Percentiles rank a stretch among this genome's conserved stretches.
Conservation (phyloP, 2,888 invertebrate species). For the Limenitis camilla region DNA sequence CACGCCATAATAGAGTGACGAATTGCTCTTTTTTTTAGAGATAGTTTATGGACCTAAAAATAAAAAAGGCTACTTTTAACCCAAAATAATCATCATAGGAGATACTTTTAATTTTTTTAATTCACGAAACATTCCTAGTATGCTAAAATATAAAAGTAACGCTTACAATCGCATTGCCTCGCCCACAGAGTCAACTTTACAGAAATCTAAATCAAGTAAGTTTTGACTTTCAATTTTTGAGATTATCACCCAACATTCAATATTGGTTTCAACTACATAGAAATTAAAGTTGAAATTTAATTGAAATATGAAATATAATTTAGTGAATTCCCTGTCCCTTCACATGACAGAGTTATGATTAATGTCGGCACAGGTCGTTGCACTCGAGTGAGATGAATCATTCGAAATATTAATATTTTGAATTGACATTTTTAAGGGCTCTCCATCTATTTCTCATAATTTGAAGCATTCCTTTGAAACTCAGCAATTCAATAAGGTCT, state of each 20-base stretch:
- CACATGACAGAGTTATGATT: constrained; percentile 30
- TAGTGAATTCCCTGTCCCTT: constrained; percentile 25
- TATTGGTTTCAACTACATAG: background rate
- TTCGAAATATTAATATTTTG: constrained; percentile 27
- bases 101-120: background rate
- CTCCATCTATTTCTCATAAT: background rate
- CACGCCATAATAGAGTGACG: too few species aligned
- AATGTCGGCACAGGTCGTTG: constrained; percentile 28
- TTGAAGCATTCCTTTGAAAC: background rate
- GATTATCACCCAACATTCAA: constrained; percentile 17
- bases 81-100: too few species aligned
- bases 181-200: constrained; percentile 10
- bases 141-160: background rate
- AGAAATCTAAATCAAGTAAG: constrained; percentile 27
- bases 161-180: constrained; percentile 2
- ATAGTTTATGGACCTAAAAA: too few species aligned
- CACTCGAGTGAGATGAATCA: constrained; percentile 25
- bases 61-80: too few species aligned
- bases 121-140: background rate
- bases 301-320: constrained; percentile 11
- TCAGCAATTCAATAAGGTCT: background rate
- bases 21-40: too few species aligned
- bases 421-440: constrained; percentile 17
- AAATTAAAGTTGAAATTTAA: constrained; percentile 9
- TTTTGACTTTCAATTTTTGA: constrained; percentile 30